Percentiles rank a stretch among this genome's conserved stretches.
These are phyloP conservation scores for Phalacrocorax pelagicus DNA, from an alignment of 2,113 vertebrate species.

Conservation along the genomic window DNA sequence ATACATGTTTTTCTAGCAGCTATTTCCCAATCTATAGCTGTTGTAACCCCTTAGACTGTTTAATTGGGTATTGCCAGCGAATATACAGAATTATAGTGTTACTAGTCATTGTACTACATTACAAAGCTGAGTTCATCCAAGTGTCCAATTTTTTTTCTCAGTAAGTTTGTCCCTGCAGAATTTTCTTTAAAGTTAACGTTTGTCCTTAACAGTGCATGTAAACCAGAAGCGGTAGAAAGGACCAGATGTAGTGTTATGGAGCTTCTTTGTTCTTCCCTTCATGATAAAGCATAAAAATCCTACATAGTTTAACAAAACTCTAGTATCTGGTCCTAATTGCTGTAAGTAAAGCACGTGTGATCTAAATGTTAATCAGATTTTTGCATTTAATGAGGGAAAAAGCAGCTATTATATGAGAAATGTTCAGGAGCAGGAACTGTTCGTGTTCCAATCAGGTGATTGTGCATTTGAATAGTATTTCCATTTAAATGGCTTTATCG, in stretches of 20 bases:
- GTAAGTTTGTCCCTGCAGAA: conserved; percentile 2
- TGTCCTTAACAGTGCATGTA: conserved; percentile 1
- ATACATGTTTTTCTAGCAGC: not conserved
- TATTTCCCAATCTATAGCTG: conserved; percentile 16
- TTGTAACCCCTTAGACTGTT: conserved; percentile 21
- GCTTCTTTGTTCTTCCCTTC: conserved; percentile 62
- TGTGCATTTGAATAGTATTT: conserved; percentile 58
- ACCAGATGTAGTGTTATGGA: conserved; percentile 27
- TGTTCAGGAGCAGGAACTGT: conserved; percentile 48
- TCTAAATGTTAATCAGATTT: conserved; percentile 71
- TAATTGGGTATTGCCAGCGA: conserved; percentile 20
- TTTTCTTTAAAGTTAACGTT: conserved; percentile 44
- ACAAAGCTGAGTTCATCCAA: conserved; percentile 1
- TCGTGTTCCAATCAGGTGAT: conserved; percentile 19
- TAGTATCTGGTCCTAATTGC: conserved; percentile 66
- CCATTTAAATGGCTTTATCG: conserved; percentile 56
- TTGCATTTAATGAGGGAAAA: conserved; percentile 69
- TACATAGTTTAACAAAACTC: conserved; percentile 48
- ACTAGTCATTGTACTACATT: not conserved
- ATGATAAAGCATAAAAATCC: conserved; percentile 43
- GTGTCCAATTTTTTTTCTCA: not conserved
- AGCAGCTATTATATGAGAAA: conserved; percentile 57
- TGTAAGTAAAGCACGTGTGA: conserved; percentile 57
- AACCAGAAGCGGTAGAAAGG: not conserved
- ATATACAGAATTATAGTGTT: not conserved